Conservation (phyloP, 2,113 vertebrate genomes). For the Poeciliopsis turrubarensis region DNA sequence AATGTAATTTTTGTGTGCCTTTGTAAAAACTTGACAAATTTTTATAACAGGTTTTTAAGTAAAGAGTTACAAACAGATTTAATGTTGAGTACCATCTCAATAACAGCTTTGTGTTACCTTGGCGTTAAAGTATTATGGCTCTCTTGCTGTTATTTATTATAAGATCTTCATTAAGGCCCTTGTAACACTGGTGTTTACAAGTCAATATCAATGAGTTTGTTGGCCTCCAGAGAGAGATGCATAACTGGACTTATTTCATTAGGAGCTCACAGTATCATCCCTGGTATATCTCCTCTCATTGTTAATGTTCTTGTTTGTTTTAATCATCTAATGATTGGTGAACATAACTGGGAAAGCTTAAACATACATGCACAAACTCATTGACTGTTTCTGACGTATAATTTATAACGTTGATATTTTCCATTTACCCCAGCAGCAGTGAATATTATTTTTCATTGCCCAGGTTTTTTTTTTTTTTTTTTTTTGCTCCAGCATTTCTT, state of each 20-base stretch:
- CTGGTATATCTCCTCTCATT: constrained; percentile 6
- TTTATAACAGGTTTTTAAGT: no score
- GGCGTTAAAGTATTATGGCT: neutral
- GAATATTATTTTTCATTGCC: constrained; percentile 58
- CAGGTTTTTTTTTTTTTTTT: constrained; percentile 22
- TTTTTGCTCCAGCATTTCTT: constrained; percentile 18
- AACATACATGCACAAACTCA: constrained; percentile 14
- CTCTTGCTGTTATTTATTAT: constrained; percentile 28
- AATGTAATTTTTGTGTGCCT: no score
- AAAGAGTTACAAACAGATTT: no score
- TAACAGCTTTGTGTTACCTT: no score
- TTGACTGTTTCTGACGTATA: constrained; percentile 51
- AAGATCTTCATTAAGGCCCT: constrained; percentile 42
- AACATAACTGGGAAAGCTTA: constrained; percentile 38
- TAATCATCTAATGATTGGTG: constrained; percentile 12
- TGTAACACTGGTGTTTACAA: constrained; percentile 55
- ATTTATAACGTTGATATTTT: constrained; percentile 72
- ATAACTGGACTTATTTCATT: constrained; percentile 63
- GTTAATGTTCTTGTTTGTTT: constrained; percentile 31
- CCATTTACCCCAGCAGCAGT: constrained; percentile 57
- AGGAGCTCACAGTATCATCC: constrained; percentile 9
- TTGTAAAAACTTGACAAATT: no score
- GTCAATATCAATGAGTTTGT: constrained; percentile 56
- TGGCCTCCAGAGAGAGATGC: constrained; percentile 43
- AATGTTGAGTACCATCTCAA: no score